phyloP scores from a whole-genome alignment of 2,888 invertebrate genomes.

The Nymphalis urticae region DNA sequence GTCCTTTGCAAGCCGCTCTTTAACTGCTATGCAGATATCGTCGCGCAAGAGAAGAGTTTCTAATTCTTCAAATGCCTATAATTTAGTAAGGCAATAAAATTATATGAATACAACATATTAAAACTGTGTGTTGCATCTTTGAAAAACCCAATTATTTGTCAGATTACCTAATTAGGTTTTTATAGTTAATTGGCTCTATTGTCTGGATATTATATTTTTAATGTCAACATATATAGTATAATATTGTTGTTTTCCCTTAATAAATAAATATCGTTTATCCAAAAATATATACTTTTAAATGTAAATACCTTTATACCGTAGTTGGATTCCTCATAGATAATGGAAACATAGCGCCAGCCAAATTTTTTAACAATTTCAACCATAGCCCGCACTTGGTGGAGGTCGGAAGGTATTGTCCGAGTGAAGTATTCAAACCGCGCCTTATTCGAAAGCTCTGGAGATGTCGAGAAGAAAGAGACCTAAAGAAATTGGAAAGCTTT shows the following conservation, averaged over 20 bases:
- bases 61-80: conserved; percentile 87
- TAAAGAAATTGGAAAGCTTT: conserved; percentile 57
- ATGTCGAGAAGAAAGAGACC: conserved; percentile 97
- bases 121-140: too few relatives aligned
- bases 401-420: conserved; percentile 95
- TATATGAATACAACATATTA: neutral
- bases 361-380: conserved; percentile 93
- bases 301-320: conserved; percentile 93
- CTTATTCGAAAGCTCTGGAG: conserved; percentile 95
- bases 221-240: too few relatives aligned
- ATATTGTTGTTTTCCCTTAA: too few relatives aligned
- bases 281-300: neutral
- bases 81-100: neutral
- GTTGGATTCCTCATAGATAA: conserved; percentile 97
- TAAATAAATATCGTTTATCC: too few relatives aligned
- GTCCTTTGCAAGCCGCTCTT: conserved; percentile 96
- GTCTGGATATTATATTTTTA: too few relatives aligned
- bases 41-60: conserved; percentile 91
- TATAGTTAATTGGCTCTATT: too few relatives aligned
- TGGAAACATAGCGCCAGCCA: conserved; percentile 96
- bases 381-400: conserved; percentile 97
- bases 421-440: conserved; percentile 97
- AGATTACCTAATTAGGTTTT: too few relatives aligned
- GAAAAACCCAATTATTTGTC: too few relatives aligned
- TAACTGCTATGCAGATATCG: conserved; percentile 95